These are phyloP conservation scores for Phyllotreta striolata DNA, from an alignment of 2,888 invertebrate genomes.

Conservation along the genomic window DNA sequence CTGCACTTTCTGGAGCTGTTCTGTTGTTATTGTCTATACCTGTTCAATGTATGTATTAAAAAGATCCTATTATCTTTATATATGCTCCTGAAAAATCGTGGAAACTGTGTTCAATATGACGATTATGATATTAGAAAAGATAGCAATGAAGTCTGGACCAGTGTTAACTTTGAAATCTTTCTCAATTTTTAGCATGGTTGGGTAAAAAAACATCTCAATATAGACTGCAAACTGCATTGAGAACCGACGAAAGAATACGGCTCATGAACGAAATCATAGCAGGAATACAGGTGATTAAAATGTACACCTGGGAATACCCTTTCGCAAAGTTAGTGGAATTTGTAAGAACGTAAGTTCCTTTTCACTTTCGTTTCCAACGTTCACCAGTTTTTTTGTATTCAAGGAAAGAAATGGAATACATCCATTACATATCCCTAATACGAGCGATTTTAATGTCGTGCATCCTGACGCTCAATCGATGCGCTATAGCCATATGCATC, in stretches of 20 bases:
- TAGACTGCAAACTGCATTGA: constrained; percentile 76
- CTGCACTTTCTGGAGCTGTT: constrained; percentile 58
- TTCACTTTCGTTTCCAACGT: background rate
- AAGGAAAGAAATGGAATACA: constrained; percentile 73
- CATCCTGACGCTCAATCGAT: constrained; percentile 80
- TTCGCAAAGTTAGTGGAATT: constrained; percentile 79
- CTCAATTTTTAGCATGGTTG: constrained; percentile 38
- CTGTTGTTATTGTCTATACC: constrained; percentile 56
- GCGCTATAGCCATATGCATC: constrained; percentile 83
- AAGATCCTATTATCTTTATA: background rate
- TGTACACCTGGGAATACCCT: constrained; percentile 95
- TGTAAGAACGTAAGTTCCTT: constrained; percentile 63
- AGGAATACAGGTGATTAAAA: constrained; percentile 92
- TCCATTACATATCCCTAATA: constrained; percentile 70
- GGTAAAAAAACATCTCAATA: constrained; percentile 79
- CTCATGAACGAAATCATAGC: constrained; percentile 90
- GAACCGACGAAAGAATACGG: constrained; percentile 84
- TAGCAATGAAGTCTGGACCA: no score
- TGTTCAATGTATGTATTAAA: constrained; percentile 50
- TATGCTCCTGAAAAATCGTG: no score
- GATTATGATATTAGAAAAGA: no score
- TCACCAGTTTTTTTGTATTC: constrained; percentile 20
- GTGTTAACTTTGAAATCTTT: background rate
- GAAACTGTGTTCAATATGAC: no score
- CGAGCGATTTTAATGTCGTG: constrained; percentile 70